These are phyloP conservation scores for Cephalophus harveyi DNA, from an alignment of 2,113 vertebrate genomes.

Conservation along the genomic window DNA sequence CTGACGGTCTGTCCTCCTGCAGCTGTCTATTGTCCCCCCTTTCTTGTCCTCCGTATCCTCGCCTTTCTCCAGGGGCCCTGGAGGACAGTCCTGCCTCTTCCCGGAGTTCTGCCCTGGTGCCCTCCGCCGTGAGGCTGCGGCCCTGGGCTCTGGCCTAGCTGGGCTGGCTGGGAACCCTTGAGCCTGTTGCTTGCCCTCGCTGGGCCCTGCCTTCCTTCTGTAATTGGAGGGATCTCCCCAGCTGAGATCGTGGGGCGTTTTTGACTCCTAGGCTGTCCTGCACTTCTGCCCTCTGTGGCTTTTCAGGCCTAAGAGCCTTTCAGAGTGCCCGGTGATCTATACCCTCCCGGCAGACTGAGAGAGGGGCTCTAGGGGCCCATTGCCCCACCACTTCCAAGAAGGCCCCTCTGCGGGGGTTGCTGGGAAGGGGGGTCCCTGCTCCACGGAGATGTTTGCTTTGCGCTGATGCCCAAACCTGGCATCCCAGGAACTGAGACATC, in stretches of 20 bases:
- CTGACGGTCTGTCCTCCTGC: slow-evolving; percentile 45
- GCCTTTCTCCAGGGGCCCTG: not conserved
- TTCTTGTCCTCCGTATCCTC: not conserved
- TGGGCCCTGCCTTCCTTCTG: slow-evolving; percentile 47
- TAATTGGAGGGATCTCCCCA: not conserved
- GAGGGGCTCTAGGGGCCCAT: not conserved
- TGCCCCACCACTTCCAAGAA: not conserved
- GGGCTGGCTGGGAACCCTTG: not conserved
- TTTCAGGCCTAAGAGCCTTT: not conserved
- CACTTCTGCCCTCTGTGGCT: not conserved
- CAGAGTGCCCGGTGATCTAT: not conserved
- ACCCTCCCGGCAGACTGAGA: not conserved
- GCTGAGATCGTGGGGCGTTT: not conserved
- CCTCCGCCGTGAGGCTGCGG: not conserved
- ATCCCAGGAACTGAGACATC: not conserved
- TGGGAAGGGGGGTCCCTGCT: not conserved
- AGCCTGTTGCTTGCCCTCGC: slow-evolving; percentile 41
- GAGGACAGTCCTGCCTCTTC: slow-evolving; percentile 10
- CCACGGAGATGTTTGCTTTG: not conserved
- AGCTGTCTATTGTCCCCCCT: not conserved
- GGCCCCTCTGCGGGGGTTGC: too few species aligned
- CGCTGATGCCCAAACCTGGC: not conserved
- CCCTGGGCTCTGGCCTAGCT: not conserved
- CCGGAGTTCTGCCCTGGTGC: not conserved
- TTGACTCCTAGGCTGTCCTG: not conserved